Evolutionary conservation across 2,888 invertebrate genomes (phyloP).

Genomic region (Phortica okadai): DNA sequence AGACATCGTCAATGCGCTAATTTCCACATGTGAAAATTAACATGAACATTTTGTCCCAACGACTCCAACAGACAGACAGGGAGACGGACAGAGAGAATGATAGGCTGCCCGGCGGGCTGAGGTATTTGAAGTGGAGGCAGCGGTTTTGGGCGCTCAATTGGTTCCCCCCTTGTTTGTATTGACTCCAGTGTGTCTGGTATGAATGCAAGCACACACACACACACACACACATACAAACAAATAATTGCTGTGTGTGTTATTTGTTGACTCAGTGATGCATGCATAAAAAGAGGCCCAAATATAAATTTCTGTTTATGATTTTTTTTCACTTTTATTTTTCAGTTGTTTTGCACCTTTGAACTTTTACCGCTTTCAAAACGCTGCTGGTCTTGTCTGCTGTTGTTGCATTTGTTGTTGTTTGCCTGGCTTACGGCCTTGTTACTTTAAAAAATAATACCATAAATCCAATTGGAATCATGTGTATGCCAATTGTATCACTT

Average conservation of each 20-base stretch:
- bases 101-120: background rate
- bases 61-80: background rate
- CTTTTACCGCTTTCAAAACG: background rate
- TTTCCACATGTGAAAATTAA: constrained; percentile 30
- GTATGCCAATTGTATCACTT: background rate
- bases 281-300: background rate
- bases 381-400: background rate
- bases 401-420: background rate
- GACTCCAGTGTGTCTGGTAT: constrained; percentile 26
- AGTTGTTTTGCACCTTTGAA: constrained; percentile 25
- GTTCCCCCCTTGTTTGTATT: background rate
- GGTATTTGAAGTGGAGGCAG: background rate
- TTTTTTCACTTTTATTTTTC: background rate
- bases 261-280: background rate
- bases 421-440: constrained; percentile 24
- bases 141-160: background rate
- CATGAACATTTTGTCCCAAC: constrained; percentile 21
- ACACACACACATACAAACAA: background rate
- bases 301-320: background rate
- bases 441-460: background rate
- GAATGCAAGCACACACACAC: background rate
- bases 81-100: background rate
- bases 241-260: background rate
- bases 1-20: background rate
- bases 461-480: background rate